Base-by-base conservation (phyloP, 1,140 invertebrate species). In the Hycleus cichorii region DNA sequence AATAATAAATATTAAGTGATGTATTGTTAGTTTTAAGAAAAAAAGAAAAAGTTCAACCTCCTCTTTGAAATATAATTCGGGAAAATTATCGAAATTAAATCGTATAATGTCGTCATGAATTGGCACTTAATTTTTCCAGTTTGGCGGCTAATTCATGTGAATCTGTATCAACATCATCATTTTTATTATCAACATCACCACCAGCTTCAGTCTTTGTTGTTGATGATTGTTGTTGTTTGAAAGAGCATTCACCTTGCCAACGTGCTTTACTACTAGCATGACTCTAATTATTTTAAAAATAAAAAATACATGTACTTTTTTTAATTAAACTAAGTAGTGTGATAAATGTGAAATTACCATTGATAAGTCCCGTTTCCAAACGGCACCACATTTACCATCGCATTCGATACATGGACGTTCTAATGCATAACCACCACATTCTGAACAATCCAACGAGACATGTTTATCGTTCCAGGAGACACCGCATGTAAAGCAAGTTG, bases 381-480 rank as follows among this genome's bases (percentile, higher is more conserved):
- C 69, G n/a, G 77, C 77, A 51, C 79, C 80, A 70, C 90, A 92
- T 61, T 82, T 78, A 45, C 88, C 89, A 57, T 88, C 83, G 72
- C 90, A 92, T 0, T 83, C 72, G 9, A 85, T 86, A 67, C 90
- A 92, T 3, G 89, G 87, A 62, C 89, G 76, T 58, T 83, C 77
- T 60, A 91, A 74, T 32, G 87, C 85, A 66, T 90, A 91, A 46
- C 89, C 89, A 39, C 89, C 90, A 71, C 90, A 92, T 72, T 92
- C 90, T 38, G 79, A 77, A 74, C 89, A 92, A 70, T 89, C 88
- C 6, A 89, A 72, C 3, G 87, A 88, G 10, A 89, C 85, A 66
- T 91, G 88, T 56, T 87, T 81, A 64, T 90, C 85, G 62, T 80
- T 81, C 90, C 90, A 92, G 64, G 84, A 87, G 3, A 91, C 87